Percentiles rank a stretch among this genome's conserved stretches.
Conservation (phyloP, 2,797 vertebrate genomes). For the Lutra lutra region DNA sequence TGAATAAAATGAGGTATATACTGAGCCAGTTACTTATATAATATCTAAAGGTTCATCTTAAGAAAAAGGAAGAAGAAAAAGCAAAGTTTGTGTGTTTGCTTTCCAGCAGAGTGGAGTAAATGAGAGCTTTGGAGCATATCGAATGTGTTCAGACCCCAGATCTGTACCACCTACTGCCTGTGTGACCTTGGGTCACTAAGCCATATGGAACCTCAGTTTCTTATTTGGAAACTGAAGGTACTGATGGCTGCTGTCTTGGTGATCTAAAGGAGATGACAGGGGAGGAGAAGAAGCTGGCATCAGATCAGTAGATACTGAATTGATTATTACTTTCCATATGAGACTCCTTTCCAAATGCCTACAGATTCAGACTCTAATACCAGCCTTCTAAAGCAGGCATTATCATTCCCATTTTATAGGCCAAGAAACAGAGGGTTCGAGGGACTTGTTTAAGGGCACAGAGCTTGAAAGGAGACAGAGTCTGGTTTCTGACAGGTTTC, state of each 20-base stretch:
- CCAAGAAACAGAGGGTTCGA: not conserved
- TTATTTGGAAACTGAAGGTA: not conserved
- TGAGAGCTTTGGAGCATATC: not conserved
- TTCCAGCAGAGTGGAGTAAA: not conserved
- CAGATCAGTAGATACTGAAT: not conserved
- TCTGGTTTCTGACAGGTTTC: not conserved
- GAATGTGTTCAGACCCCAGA: not conserved
- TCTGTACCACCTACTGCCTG: not conserved
- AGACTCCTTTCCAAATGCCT: not conserved
- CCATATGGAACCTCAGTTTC: not conserved
- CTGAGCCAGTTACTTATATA: not conserved
- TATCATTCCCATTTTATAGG: not conserved
- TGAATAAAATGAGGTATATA: not conserved
- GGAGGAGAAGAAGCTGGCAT: too few relatives aligned
- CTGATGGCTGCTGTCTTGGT: not conserved
- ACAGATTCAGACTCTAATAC: not conserved
- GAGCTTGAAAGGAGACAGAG: not conserved
- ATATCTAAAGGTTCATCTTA: not conserved
- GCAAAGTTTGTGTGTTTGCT: not conserved
- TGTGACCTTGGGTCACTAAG: not conserved
- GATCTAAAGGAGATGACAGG: not conserved
- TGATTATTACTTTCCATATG: not conserved
- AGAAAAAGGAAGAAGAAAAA: not conserved
- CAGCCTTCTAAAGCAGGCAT: not conserved
- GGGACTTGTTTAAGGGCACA: not conserved